phyloP scores from a whole-genome alignment of 2,113 vertebrate genomes.

The Tyto alba region DNA sequence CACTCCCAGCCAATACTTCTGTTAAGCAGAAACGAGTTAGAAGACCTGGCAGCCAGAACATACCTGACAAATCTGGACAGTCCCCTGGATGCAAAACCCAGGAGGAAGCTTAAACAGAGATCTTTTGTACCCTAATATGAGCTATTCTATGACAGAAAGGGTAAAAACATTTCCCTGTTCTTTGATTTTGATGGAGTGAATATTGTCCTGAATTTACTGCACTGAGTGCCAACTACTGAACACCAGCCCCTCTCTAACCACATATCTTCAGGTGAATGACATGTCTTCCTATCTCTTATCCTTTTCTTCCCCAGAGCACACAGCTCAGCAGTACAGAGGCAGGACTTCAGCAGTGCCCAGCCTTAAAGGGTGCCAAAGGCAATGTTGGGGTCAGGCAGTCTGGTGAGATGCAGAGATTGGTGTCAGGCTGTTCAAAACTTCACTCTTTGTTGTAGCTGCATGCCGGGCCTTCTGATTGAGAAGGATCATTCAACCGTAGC shows the following conservation, averaged over 20 bases:
- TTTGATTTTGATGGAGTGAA: background rate
- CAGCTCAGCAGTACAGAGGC: background rate
- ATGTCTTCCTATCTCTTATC: background rate
- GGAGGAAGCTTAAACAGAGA: background rate
- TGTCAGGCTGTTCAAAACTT: background rate
- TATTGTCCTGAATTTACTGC: background rate
- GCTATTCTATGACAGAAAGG: background rate
- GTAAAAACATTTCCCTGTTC: background rate
- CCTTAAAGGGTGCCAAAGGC: background rate
- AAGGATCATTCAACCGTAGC: background rate
- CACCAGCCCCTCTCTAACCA: background rate
- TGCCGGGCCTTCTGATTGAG: background rate
- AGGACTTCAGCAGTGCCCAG: background rate
- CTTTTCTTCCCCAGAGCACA: background rate
- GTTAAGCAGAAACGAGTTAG: background rate
- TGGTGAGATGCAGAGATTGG: background rate
- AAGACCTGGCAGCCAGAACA: background rate
- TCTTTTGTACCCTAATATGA: background rate
- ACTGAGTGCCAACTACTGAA: background rate
- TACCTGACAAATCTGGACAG: background rate
- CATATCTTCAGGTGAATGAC: background rate
- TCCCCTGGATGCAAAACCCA: background rate
- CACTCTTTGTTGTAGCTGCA: background rate
- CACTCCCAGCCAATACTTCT: background rate
- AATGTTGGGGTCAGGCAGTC: background rate